phyloP scores from a whole-genome alignment of 2,797 vertebrate genomes.

The Crotalus adamanteus region DNA sequence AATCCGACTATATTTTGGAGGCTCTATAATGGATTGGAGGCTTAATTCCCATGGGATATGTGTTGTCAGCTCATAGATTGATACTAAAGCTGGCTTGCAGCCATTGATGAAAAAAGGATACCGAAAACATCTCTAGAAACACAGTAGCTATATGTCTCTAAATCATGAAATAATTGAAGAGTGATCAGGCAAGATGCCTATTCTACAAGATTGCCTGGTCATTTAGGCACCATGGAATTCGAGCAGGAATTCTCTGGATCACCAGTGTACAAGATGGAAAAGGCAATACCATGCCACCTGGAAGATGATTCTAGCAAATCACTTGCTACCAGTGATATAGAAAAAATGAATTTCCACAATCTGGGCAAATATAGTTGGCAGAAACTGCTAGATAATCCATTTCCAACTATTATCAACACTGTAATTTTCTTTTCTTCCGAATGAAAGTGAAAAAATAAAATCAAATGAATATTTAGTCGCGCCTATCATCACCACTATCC shows the following conservation, averaged over 20 bases:
- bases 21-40: no score
- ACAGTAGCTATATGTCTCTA: not conserved
- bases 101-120: not conserved
- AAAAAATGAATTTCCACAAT: not conserved
- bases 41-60: not conserved
- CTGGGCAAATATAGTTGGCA: not conserved
- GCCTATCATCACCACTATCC: fast-evolving
- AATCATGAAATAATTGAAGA: not conserved
- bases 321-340: not conserved
- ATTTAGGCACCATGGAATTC: not conserved
- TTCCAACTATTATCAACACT: not conserved
- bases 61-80: not conserved
- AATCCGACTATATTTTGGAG: not conserved
- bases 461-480: not conserved
- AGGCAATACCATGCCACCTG: no score
- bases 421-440: not conserved
- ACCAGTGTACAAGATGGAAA: not conserved
- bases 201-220: not conserved
- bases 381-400: not conserved
- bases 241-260: not conserved
- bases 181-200: not conserved
- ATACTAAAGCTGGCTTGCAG: not conserved
- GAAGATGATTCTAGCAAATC: not conserved
- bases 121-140: no score
- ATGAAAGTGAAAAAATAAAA: not conserved